Percentiles rank a stretch among this genome's conserved stretches.
Conservation (phyloP, 2,888 invertebrate genomes). For the Magallana nippona region DNA sequence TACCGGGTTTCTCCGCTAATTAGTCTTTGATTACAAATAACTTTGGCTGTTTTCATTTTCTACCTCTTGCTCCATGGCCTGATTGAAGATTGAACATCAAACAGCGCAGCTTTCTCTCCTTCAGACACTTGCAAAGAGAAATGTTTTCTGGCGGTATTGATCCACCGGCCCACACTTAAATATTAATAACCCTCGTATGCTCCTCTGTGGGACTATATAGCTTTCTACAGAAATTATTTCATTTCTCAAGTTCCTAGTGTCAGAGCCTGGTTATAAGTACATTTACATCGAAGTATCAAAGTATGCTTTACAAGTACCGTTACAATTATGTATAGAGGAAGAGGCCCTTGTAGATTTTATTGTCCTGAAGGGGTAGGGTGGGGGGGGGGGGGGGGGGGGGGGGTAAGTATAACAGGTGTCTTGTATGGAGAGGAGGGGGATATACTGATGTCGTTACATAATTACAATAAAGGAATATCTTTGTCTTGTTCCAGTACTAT, state of each 20-base stretch:
- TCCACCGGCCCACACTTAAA: background rate
- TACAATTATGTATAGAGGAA: no score
- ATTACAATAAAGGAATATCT: no score
- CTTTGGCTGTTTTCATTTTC: background rate
- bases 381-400: no score
- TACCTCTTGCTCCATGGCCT: background rate
- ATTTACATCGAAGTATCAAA: no score
- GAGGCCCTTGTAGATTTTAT: no score
- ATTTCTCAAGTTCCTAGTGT: background rate
- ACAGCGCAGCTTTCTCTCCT: background rate
- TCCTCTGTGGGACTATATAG: background rate
- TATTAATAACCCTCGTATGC: background rate
- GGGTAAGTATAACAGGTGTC: no score
- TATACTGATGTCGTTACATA: no score
- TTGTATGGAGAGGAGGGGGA: no score
- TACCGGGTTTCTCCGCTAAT: background rate
- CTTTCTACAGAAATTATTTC: background rate
- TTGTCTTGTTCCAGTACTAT: no score
- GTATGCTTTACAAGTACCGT: no score
- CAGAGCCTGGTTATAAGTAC: no score
- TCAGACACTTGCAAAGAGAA: conserved; percentile 3
- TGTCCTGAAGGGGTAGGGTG: no score
- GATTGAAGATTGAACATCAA: conserved; percentile 20
- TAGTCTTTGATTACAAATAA: background rate
- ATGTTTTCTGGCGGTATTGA: background rate